phyloP scores from a whole-genome alignment of 1,140 invertebrate species.

The Bicyclus anynana region DNA sequence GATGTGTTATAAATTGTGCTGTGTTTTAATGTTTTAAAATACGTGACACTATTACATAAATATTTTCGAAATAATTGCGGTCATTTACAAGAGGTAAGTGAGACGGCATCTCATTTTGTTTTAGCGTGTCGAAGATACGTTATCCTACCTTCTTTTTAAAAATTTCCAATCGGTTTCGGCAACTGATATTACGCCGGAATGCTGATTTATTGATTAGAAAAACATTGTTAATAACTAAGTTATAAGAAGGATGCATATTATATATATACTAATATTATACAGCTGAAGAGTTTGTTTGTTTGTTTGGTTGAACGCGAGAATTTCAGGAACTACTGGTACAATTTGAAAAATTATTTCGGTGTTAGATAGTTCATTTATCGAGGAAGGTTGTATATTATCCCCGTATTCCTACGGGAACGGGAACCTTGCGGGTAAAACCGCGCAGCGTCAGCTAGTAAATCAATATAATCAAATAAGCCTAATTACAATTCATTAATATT shows the following conservation, averaged over 20 bases:
- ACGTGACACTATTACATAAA: conserved; percentile 15
- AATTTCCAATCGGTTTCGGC: conserved; percentile 1
- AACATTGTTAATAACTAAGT: no score
- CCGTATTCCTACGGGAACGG: no score
- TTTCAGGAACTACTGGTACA: no score
- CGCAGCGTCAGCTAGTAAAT: no score
- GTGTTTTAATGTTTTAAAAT: conserved; percentile 23
- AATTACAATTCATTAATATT: no score
- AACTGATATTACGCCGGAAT: conserved; percentile 10
- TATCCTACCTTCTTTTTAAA: conserved; percentile 12
- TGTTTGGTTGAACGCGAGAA: no score
- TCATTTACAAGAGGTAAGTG: conserved; percentile 23
- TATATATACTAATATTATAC: not conserved
- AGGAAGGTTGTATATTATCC: no score
- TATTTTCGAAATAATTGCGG: conserved; percentile 19
- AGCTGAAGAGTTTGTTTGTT: no score
- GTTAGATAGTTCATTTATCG: no score
- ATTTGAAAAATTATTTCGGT: no score
- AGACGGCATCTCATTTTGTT: conserved; percentile 21
- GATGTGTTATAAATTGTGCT: conserved; percentile 28
- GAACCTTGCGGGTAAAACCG: no score
- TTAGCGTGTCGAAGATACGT: conserved; percentile 11
- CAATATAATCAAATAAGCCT: no score
- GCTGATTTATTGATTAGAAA: not conserved
- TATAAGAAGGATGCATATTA: not conserved